Conservation (phyloP, 2,797 vertebrate genomes). For the Fistularia commersonii region DNA sequence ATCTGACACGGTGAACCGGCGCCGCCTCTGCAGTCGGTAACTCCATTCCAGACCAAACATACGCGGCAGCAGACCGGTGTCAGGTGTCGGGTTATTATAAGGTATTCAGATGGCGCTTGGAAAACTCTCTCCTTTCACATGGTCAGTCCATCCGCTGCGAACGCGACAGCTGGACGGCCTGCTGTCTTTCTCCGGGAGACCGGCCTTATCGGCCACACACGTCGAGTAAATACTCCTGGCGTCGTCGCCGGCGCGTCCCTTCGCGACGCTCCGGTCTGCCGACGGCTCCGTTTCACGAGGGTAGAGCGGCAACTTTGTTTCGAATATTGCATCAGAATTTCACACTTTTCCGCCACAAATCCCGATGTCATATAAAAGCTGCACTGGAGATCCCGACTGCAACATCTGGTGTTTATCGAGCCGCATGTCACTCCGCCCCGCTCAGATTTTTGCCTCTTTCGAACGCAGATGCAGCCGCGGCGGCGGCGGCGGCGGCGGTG, state of each 20-base stretch:
- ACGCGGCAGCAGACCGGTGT: constrained; percentile 20
- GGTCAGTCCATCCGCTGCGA: constrained; percentile 12
- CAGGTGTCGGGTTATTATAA: constrained; percentile 33
- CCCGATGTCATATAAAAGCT: no score
- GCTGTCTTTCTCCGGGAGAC: constrained; percentile 7
- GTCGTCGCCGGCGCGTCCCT: constrained; percentile 3
- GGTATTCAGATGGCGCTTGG: constrained; percentile 22
- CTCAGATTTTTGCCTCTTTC: constrained; percentile 13
- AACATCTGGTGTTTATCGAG: constrained; percentile 72
- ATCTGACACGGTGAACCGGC: no score
- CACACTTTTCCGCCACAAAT: not conserved
- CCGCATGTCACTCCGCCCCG: constrained; percentile 25
- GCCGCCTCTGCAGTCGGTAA: constrained; percentile 12
- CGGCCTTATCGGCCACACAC: constrained; percentile 46
- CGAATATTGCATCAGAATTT: constrained; percentile 19
- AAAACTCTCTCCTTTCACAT: constrained; percentile 14
- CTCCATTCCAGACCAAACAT: no score
- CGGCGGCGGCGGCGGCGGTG: constrained; percentile 38
- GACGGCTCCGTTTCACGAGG: constrained; percentile 18
- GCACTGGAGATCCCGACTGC: not conserved
- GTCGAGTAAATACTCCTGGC: constrained; percentile 13
- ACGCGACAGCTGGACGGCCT: constrained; percentile 35
- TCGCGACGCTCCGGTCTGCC: constrained; percentile 19
- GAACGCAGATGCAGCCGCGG: constrained; percentile 27
- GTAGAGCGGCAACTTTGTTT: constrained; percentile 9